Conservation (phyloP, 1,140 invertebrate genomes). For the Paramacrobiotus metropolitanus region DNA sequence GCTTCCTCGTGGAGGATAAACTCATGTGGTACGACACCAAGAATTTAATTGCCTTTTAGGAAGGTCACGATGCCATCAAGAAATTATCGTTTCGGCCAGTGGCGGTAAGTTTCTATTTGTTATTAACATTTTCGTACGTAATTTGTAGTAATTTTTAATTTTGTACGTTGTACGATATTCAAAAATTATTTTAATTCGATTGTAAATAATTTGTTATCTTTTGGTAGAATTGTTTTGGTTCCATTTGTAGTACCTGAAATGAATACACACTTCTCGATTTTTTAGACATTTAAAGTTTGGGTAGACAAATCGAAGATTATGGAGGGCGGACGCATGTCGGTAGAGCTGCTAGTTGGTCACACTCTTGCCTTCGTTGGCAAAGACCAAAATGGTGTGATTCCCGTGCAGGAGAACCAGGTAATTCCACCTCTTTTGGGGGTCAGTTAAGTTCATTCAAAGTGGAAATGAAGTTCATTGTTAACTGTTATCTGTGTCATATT, state of each 20-base stretch:
- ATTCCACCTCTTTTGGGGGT: not conserved
- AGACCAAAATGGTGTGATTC: not conserved
- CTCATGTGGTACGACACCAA: not conserved
- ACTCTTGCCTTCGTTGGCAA: not conserved
- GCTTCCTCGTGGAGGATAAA: not conserved
- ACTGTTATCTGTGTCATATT: not conserved
- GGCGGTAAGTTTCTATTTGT: not conserved
- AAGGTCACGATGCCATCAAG: no score
- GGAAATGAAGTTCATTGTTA: no score
- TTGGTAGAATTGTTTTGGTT: no score
- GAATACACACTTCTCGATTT: no score
- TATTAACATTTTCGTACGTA: not conserved
- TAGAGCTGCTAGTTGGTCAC: not conserved
- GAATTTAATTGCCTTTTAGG: no score
- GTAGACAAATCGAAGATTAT: not conserved
- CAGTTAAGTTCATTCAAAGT: not conserved
- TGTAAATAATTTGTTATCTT: no score
- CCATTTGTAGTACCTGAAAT: no score
- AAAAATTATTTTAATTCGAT: no score
- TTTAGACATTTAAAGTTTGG: not conserved
- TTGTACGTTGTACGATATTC: no score
- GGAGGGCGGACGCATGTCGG: not conserved
- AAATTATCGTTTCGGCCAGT: not conserved
- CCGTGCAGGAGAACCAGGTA: not conserved
- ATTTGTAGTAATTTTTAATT: not conserved